Percentiles rank a stretch among this genome's conserved stretches.
phyloP scores from a whole-genome alignment of 1,140 invertebrate genomes.

The Drosophila punjabiensis region DNA sequence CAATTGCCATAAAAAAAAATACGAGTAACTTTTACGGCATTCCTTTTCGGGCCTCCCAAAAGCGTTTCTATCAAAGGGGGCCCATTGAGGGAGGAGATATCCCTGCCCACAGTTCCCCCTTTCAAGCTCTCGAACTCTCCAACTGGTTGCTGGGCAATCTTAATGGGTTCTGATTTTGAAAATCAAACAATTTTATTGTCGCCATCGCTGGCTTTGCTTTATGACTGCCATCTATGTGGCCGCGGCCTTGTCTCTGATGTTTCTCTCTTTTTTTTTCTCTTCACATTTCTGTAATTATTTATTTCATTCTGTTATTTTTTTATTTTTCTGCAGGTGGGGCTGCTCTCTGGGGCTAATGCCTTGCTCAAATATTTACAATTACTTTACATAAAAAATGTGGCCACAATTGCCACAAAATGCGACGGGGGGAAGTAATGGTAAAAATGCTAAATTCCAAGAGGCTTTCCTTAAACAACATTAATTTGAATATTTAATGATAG shows the following conservation, averaged over 20 bases:
- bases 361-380: constrained; percentile 73
- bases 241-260: constrained; percentile 61
- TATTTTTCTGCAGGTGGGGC: constrained; percentile 25
- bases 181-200: constrained; percentile 80
- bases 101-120: neutral
- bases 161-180: constrained; percentile 76
- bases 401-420: constrained; percentile 23
- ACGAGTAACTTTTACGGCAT: constrained; percentile 28
- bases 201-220: constrained; percentile 50
- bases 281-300: neutral
- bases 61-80: constrained; percentile 14
- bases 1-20: constrained; percentile 42
- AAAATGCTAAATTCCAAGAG: neutral
- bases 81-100: neutral
- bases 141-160: constrained; percentile 54
- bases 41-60: constrained; percentile 16
- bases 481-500: too few relatives aligned
- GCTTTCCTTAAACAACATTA: too few relatives aligned
- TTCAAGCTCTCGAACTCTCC: neutral
- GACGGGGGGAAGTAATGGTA: neutral
- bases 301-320: constrained; percentile 6
- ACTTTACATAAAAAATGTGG: constrained; percentile 69
- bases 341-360: constrained; percentile 43
- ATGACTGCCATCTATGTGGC: constrained; percentile 56
- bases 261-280: neutral